phyloP scores from a whole-genome alignment of 35 echinoderm and acorn worm genomes.

The Ophiothrix spiculata region DNA sequence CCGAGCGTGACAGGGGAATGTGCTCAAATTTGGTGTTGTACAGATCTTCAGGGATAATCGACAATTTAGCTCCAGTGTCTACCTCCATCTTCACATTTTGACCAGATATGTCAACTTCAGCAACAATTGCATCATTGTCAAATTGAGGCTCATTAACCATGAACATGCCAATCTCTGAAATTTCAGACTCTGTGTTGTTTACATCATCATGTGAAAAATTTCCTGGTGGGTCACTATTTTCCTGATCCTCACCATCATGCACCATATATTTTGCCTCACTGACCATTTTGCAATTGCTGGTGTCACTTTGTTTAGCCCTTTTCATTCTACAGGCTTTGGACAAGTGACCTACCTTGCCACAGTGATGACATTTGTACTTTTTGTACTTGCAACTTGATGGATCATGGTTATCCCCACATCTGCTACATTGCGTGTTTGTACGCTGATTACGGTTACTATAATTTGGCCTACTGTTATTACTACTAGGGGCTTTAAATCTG shows the following conservation, averaged over 20 bases:
- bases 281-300: background rate
- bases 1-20: background rate
- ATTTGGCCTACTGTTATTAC: background rate
- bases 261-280: background rate
- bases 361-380: constrained; percentile 39
- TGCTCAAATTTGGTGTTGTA: background rate
- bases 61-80: constrained; percentile 45
- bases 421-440: background rate
- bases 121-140: constrained; percentile 13
- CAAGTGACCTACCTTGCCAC: constrained; percentile 57
- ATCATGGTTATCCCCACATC: background rate
- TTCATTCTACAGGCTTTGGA: constrained; percentile 33
- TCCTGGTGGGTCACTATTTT: background rate
- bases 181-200: background rate
- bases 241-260: too few relatives aligned
- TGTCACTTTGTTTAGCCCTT: background rate
- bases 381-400: background rate
- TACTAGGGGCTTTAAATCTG: background rate
- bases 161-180: background rate
- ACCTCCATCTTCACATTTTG: constrained; percentile 25
- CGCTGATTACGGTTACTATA: background rate
- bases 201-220: background rate
- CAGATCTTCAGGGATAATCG: constrained; percentile 35
- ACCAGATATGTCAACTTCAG: background rate
- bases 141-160: background rate